Conservation (phyloP, 2,113 vertebrate species). For the Sclerurus mexicanus region DNA sequence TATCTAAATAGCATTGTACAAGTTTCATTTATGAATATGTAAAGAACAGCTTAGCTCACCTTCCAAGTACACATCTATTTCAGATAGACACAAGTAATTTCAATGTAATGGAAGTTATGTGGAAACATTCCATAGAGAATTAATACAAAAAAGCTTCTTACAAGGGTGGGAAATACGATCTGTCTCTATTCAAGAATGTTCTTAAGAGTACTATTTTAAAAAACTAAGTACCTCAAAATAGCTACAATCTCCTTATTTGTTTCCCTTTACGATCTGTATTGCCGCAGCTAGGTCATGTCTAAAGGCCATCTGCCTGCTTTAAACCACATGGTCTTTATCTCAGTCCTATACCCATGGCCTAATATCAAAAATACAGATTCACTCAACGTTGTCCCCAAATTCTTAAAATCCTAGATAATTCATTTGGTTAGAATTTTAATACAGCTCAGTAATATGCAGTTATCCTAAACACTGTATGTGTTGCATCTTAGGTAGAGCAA, state of each 20-base stretch:
- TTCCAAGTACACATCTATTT: not conserved
- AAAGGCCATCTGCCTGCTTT: not conserved
- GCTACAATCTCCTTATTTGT: not conserved
- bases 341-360: not conserved
- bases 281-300: not conserved
- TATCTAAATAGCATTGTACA: not conserved
- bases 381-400: not conserved
- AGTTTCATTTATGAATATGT: not conserved
- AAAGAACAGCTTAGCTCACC: not conserved
- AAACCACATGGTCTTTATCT: not conserved
- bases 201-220: not conserved
- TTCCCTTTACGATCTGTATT: not conserved
- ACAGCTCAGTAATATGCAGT: not conserved
- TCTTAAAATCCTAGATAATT: not conserved
- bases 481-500: not conserved
- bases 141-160: not conserved
- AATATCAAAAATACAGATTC: not conserved
- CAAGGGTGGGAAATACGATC: not conserved
- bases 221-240: not conserved
- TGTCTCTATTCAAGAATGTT: not conserved
- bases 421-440: slow-evolving; percentile 14
- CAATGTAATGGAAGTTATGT: not conserved
- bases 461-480: not conserved
- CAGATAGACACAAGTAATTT: not conserved
- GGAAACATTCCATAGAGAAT: not conserved